Conservation (phyloP, 1,140 invertebrate species). For the Lucilia sericata region DNA sequence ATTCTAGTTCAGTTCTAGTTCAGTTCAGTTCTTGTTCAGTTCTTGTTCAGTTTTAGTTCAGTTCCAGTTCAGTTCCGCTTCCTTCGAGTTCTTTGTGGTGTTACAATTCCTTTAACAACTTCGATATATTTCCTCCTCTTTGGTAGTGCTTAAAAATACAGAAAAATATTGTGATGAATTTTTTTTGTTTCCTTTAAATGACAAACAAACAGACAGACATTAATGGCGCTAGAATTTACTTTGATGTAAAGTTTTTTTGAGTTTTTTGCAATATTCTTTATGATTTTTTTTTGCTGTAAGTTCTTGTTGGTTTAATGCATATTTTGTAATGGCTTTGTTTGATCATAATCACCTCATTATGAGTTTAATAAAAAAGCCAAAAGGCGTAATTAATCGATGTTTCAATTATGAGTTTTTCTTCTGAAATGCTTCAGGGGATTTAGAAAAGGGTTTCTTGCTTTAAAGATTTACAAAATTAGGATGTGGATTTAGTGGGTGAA, state of each 20-base stretch:
- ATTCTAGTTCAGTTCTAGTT: no score
- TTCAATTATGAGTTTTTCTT: conserved; percentile 29
- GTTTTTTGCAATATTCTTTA: neutral
- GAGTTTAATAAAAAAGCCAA: conserved; percentile 33
- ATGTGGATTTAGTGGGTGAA: neutral
- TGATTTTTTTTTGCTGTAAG: neutral
- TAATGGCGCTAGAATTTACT: neutral
- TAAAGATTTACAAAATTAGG: neutral
- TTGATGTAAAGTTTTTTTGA: conserved; percentile 14
- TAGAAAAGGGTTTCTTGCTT: neutral
- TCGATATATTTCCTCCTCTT: neutral
- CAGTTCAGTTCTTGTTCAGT: no score
- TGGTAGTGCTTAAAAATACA: neutral
- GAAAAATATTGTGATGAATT: no score
- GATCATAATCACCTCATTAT: conserved; percentile 39
- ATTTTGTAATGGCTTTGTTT: conserved; percentile 14
- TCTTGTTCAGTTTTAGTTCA: no score
- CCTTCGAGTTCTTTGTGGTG: no score
- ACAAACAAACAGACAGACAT: neutral
- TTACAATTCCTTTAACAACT: no score
- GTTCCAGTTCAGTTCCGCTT: no score
- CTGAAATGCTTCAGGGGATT: neutral
- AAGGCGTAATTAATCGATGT: conserved; percentile 43
- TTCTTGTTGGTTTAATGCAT: neutral
- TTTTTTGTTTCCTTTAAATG: no score